A percentile compares a stretch with the other conserved stretches of the same genome.
Conservation (phyloP, 2,113 vertebrate genomes). For the Callionymus lyra region DNA sequence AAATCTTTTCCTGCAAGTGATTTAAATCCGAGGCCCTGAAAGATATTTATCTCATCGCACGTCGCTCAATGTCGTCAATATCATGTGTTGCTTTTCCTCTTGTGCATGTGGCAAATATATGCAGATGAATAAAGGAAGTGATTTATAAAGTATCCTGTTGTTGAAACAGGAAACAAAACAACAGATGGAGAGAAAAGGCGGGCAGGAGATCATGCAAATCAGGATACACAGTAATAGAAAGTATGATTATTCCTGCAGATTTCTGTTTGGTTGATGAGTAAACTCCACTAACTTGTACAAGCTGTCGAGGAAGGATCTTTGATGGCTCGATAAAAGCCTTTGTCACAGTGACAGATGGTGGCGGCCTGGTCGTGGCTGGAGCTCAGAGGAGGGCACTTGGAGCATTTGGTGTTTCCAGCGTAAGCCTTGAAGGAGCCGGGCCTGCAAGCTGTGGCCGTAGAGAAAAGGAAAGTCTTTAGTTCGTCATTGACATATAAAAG, state of each 20-base stretch:
- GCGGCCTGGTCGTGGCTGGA: slow-evolving; percentile 82
- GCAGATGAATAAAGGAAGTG: not conserved
- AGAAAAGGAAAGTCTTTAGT: slow-evolving; percentile 1
- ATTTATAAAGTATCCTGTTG: not conserved
- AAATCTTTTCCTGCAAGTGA: no score
- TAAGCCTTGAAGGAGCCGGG: slow-evolving; percentile 92
- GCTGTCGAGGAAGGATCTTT: slow-evolving; percentile 89
- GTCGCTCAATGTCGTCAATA: no score
- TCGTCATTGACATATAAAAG: no score
- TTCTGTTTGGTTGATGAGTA: no score
- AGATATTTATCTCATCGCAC: no score
- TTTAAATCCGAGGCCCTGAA: no score
- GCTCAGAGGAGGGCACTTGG: slow-evolving; percentile 90
- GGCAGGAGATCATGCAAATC: not conserved
- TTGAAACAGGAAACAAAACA: slow-evolving; percentile 1
- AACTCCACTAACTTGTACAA: slow-evolving; percentile 82
- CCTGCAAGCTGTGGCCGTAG: slow-evolving; percentile 74
- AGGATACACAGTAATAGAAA: slow-evolving; percentile 1
- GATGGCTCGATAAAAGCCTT: slow-evolving; percentile 84
- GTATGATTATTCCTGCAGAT: not conserved
- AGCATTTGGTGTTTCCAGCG: slow-evolving; percentile 89
- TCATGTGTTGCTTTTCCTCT: not conserved
- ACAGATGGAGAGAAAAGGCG: slow-evolving; percentile 2
- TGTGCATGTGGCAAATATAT: slow-evolving; percentile 3
- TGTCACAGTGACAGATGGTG: slow-evolving; percentile 88